Conservation (phyloP, 2,113 vertebrate genomes). For the Emydura subglobosa region DNA sequence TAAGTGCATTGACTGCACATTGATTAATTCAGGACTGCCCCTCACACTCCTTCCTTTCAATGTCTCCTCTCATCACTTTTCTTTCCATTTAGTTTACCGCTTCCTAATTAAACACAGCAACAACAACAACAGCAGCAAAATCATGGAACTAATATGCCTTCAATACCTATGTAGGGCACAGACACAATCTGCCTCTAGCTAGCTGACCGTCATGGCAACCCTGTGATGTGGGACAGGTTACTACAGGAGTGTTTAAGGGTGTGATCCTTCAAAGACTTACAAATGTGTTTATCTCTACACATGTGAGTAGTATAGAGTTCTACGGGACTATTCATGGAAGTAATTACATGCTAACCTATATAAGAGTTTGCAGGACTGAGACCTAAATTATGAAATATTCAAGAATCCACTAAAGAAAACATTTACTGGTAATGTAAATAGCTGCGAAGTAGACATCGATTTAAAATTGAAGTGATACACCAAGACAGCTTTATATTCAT, state of each 20-base stretch:
- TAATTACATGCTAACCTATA: background rate
- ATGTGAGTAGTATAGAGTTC: background rate
- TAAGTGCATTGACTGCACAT: background rate
- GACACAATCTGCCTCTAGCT: background rate
- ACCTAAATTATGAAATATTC: background rate
- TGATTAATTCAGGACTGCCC: background rate
- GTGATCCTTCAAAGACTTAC: background rate
- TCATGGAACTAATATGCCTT: background rate
- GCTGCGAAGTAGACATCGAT: background rate
- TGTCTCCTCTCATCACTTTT: background rate
- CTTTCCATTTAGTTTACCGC: background rate
- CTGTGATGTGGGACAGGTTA: background rate
- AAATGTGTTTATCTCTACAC: background rate
- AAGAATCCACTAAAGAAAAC: background rate
- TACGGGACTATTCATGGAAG: background rate
- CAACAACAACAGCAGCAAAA: background rate
- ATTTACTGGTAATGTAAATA: background rate
- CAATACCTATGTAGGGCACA: background rate
- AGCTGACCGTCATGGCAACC: background rate
- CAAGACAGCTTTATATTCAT: background rate
- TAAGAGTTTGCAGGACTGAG: conserved; percentile 48
- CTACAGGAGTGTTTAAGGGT: background rate
- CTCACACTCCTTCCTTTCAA: background rate
- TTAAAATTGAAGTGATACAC: background rate
- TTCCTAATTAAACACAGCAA: background rate